Evolutionary conservation across 2,888 invertebrate species (phyloP).

Genomic region (Volucella bombylans): DNA sequence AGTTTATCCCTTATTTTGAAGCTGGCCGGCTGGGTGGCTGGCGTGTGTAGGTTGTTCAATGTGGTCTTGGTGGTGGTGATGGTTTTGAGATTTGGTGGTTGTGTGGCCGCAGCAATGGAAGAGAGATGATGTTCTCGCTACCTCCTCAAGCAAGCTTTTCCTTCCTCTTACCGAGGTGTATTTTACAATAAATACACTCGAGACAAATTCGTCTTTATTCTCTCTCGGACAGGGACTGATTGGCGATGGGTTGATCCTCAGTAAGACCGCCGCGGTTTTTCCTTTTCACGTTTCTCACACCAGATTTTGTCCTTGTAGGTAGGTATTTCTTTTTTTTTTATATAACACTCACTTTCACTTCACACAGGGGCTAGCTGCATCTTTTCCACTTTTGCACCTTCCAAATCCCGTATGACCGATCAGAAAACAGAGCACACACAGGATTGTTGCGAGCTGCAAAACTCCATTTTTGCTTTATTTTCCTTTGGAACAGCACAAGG

Average conservation of each 20-base stretch:
- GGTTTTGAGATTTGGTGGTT: background rate
- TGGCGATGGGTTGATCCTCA: constrained; percentile 20
- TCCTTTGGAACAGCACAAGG: constrained; percentile 18
- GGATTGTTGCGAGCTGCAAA: constrained; percentile 31
- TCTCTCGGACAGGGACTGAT: constrained; percentile 11
- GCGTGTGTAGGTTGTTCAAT: constrained; percentile 58
- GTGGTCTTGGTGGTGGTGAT: constrained; percentile 23
- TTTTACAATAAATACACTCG: constrained; percentile 8
- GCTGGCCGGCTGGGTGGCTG: constrained; percentile 34
- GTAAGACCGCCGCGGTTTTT: constrained; percentile 32
- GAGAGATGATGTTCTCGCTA: constrained; percentile 41
- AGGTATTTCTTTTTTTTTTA: constrained; percentile 48
- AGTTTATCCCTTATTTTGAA: constrained; percentile 69
- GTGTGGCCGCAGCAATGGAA: constrained; percentile 19
- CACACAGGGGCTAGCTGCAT: constrained; percentile 61
- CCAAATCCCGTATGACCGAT: constrained; percentile 36
- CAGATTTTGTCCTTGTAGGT: constrained; percentile 58
- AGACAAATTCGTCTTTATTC: background rate
- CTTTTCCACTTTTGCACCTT: constrained; percentile 58
- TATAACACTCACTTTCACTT: constrained; percentile 74
- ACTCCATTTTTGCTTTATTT: background rate
- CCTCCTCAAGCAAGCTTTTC: constrained; percentile 51
- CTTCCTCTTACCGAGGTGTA: constrained; percentile 16
- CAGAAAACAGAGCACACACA: constrained; percentile 5
- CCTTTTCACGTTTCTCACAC: constrained; percentile 31